Percentiles rank a stretch among this genome's conserved stretches.
These are phyloP conservation scores for Brachionus koreanus DNA, from an alignment of 1,140 invertebrate species.

Conservation along the genomic window DNA sequence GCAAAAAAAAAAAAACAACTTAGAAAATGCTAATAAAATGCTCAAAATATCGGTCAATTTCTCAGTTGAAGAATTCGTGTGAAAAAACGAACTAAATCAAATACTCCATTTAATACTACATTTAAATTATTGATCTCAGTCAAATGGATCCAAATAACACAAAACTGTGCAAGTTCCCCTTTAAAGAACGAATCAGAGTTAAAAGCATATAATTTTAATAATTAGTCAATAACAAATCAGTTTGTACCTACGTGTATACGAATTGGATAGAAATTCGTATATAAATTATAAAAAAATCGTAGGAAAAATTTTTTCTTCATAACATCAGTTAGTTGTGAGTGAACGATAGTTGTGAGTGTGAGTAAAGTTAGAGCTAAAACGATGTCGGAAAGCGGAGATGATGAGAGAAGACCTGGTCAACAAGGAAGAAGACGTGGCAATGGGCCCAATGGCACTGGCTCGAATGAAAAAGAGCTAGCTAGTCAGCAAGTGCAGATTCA, in stretches of 20 bases:
- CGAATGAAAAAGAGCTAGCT: slow-evolving; percentile 80
- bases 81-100: background rate
- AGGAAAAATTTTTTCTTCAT: background rate
- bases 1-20: too few species aligned
- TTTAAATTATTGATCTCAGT: background rate
- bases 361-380: background rate
- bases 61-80: background rate
- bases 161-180: background rate
- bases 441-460: background rate
- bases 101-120: background rate
- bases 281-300: background rate
- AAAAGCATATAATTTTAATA: background rate
- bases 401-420: slow-evolving; percentile 8
- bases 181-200: background rate
- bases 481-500: slow-evolving; percentile 97
- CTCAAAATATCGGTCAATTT: background rate
- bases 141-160: background rate
- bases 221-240: background rate
- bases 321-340: slow-evolving; percentile 5
- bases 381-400: slow-evolving; percentile 36
- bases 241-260: background rate
- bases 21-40: too few species aligned
- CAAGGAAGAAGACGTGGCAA: background rate
- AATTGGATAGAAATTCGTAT: background rate
- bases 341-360: background rate